Conservation (phyloP, 2,113 vertebrate genomes). For the Epinephelus moara region DNA sequence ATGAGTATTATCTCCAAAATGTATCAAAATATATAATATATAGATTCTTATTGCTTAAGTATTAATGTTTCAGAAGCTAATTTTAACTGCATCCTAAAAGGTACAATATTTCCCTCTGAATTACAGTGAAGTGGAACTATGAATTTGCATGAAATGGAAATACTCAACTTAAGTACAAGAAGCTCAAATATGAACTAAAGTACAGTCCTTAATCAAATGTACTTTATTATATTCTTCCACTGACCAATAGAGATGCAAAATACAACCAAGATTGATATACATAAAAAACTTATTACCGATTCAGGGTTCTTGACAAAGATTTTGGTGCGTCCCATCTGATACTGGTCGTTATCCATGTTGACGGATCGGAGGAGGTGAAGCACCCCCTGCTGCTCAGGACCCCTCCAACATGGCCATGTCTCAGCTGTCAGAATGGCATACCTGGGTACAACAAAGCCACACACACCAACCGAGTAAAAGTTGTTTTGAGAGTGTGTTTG, state of each 20-base stretch:
- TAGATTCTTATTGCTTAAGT: background rate
- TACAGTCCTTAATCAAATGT: background rate
- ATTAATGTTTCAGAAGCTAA: background rate
- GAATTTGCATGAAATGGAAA: background rate
- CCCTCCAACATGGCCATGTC: constrained; percentile 92
- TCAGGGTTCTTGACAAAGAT: constrained; percentile 97
- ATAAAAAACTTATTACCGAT: constrained; percentile 84
- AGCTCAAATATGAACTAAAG: background rate
- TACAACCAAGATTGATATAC: background rate
- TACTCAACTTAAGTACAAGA: background rate
- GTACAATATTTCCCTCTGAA: background rate
- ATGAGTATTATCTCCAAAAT: no score
- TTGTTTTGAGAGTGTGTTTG: background rate
- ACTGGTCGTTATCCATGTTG: constrained; percentile 96
- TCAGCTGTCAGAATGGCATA: constrained; percentile 94
- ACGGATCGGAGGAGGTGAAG: constrained; percentile 93
- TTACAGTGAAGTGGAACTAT: background rate
- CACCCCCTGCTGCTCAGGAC: constrained; percentile 92
- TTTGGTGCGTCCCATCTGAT: constrained; percentile 95
- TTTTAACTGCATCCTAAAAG: background rate
- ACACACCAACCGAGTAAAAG: background rate
- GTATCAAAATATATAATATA: background rate
- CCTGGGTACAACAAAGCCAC: constrained; percentile 73
- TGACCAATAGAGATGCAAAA: background rate
- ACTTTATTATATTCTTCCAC: background rate